phyloP scores from a whole-genome alignment of 2,113 vertebrate genomes.

The Rhabdomys dilectus region DNA sequence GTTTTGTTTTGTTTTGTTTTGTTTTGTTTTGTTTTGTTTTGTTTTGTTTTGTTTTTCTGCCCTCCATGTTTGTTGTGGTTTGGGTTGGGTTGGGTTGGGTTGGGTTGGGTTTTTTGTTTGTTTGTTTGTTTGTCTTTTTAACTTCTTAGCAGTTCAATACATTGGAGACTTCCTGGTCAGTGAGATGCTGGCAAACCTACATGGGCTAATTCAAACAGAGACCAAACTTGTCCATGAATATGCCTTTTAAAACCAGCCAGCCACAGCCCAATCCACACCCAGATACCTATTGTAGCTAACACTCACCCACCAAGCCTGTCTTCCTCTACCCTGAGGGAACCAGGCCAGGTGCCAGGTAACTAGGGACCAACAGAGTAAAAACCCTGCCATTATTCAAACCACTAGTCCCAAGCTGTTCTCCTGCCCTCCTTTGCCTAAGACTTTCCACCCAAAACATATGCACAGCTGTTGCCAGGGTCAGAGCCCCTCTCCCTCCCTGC shows the following conservation, averaged over 20 bases:
- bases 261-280: not conserved
- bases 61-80: not conserved
- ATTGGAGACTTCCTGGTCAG: not conserved
- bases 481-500: not conserved
- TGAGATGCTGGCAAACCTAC: not conserved
- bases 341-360: not conserved
- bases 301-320: not conserved
- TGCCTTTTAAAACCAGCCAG: not conserved
- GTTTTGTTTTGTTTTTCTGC: too few relatives aligned
- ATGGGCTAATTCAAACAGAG: not conserved
- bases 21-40: too few relatives aligned
- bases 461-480: not conserved
- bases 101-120: not conserved
- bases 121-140: not conserved
- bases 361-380: not conserved
- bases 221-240: not conserved
- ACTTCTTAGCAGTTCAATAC: not conserved
- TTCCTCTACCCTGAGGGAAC: not conserved
- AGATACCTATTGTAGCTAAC: not conserved
- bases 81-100: too few relatives aligned
- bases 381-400: not conserved
- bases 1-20: too few relatives aligned
- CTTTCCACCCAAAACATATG: not conserved
- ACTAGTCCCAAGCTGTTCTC: accelerated
- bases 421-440: not conserved